phyloP scores from a whole-genome alignment of 2,797 vertebrate genomes.

The Danio tinwini region DNA sequence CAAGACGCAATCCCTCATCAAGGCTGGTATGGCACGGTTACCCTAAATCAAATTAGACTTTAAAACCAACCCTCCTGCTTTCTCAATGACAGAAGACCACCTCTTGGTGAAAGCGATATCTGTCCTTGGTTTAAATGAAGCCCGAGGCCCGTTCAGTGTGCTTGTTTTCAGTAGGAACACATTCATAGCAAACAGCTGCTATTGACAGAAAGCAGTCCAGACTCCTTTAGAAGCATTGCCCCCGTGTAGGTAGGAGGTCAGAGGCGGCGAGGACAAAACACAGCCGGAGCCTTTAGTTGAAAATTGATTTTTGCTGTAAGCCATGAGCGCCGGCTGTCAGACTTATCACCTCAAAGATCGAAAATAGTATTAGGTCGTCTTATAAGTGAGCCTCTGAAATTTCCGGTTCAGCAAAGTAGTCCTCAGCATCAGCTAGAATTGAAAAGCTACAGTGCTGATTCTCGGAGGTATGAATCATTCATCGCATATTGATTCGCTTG shows the following conservation, averaged over 20 bases:
- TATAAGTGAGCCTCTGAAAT: slow-evolving; percentile 5
- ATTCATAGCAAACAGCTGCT: slow-evolving; percentile 35
- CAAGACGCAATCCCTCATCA: slow-evolving; percentile 27
- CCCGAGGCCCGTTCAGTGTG: background rate
- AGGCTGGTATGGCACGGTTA: background rate
- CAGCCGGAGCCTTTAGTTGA: slow-evolving; percentile 33
- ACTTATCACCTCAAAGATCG: slow-evolving; percentile 17
- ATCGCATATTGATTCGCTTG: slow-evolving; percentile 25
- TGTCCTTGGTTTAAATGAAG: slow-evolving; percentile 47
- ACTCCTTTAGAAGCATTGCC: slow-evolving; percentile 42
- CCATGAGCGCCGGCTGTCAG: slow-evolving; percentile 23
- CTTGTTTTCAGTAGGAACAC: slow-evolving; percentile 29
- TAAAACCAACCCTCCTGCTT: slow-evolving; percentile 46
- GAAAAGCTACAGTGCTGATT: slow-evolving; percentile 10
- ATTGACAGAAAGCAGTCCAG: slow-evolving; percentile 44
- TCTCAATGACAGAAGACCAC: slow-evolving; percentile 47
- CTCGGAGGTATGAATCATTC: slow-evolving; percentile 23
- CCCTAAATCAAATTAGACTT: slow-evolving; percentile 56
- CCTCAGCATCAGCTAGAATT: background rate
- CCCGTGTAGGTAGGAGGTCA: slow-evolving; percentile 39
- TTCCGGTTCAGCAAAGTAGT: slow-evolving; percentile 3
- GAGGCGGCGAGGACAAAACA: slow-evolving; percentile 24
- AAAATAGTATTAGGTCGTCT: slow-evolving; percentile 25
- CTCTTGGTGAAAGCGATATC: slow-evolving; percentile 47
- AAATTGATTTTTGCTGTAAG: slow-evolving; percentile 38